phyloP scores from a whole-genome alignment of 2,797 vertebrate genomes.

The Scolopax rusticola region DNA sequence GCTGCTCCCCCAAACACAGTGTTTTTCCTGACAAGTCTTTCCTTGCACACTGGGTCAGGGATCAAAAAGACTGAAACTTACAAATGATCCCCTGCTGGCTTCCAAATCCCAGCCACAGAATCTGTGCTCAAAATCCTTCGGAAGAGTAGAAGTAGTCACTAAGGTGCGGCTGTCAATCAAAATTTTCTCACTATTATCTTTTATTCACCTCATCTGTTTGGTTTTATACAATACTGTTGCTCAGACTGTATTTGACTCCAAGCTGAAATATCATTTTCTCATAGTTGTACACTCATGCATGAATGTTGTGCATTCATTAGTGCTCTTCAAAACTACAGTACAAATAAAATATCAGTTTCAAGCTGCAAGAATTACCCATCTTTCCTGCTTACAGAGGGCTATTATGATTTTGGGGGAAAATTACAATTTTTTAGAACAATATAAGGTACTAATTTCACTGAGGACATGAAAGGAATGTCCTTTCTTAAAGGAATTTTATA shows the following conservation, averaged over 20 bases:
- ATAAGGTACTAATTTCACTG: background rate
- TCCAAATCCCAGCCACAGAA: slow-evolving; percentile 52
- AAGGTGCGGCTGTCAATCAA: slow-evolving; percentile 30
- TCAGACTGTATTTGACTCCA: slow-evolving; percentile 1
- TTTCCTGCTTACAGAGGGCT: background rate
- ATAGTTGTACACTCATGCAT: background rate
- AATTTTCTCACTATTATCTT: slow-evolving; percentile 6
- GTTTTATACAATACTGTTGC: background rate
- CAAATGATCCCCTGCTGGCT: slow-evolving; percentile 62
- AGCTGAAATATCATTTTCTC: background rate
- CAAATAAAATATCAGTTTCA: background rate
- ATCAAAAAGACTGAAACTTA: slow-evolving; percentile 70
- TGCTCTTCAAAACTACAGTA: background rate
- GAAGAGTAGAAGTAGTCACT: background rate
- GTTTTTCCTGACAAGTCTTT: slow-evolving; percentile 54
- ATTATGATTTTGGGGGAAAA: background rate
- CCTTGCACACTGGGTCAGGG: slow-evolving; percentile 61
- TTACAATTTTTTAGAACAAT: background rate
- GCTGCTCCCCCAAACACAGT: slow-evolving; percentile 43
- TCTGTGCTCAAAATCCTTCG: slow-evolving; percentile 30
- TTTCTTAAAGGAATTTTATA: background rate
- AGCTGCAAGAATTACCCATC: background rate
- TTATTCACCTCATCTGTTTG: slow-evolving; percentile 14
- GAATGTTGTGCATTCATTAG: background rate
- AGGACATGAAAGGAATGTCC: background rate